These are phyloP conservation scores for Jacana jacana DNA, from an alignment of 2,113 vertebrate species.

Conservation along the genomic window DNA sequence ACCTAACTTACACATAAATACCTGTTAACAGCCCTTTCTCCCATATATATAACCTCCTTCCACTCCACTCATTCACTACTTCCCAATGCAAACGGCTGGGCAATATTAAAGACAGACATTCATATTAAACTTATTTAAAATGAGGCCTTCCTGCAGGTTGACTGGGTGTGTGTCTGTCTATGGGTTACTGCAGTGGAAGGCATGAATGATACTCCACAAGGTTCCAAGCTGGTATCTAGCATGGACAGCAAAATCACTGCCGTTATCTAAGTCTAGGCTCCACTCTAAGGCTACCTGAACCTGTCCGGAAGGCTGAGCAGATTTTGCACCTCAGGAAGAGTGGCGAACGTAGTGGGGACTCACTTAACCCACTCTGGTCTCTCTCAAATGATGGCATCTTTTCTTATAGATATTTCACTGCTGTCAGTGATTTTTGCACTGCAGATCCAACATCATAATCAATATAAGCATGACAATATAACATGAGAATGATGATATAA, in stretches of 20 bases:
- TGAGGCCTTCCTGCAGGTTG: neutral
- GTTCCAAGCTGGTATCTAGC: neutral
- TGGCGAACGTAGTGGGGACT: neutral
- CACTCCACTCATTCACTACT: neutral
- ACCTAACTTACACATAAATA: neutral
- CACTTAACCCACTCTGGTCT: neutral
- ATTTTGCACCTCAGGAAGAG: neutral
- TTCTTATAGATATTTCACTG: neutral
- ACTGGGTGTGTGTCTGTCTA: neutral
- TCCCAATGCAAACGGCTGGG: neutral
- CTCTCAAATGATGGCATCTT: neutral
- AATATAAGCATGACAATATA: neutral
- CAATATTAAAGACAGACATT: neutral
- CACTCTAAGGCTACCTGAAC: neutral
- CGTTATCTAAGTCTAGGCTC: neutral
- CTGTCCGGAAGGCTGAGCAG: neutral
- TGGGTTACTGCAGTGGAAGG: neutral
- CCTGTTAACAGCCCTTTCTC: neutral
- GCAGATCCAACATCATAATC: neutral
- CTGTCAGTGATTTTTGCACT: neutral
- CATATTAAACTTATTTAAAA: neutral
- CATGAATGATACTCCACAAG: neutral
- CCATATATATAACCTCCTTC: neutral
- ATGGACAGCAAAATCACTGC: neutral
- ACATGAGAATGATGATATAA: neutral